Conservation (phyloP, 2,888 invertebrate genomes). For the Saturnia japonica region DNA sequence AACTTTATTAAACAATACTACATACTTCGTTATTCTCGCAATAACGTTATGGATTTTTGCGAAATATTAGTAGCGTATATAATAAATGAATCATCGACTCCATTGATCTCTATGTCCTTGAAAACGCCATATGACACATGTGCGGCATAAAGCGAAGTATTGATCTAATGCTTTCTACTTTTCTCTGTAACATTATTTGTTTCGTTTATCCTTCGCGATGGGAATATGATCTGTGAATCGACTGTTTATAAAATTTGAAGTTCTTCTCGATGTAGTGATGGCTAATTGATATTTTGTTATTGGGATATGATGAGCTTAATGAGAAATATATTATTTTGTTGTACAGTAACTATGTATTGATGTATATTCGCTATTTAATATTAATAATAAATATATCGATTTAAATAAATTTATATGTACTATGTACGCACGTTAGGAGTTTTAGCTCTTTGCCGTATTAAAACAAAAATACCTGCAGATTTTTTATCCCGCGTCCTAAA, state of each 20-base stretch:
- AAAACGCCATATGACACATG: slow-evolving; percentile 73
- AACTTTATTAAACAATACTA: too few species aligned
- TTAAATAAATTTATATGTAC: too few species aligned
- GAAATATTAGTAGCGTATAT: background rate
- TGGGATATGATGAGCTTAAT: too few species aligned
- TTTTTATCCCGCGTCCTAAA: too few species aligned
- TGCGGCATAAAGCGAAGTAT: slow-evolving; percentile 78
- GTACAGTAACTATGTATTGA: too few species aligned
- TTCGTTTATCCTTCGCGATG: slow-evolving; percentile 31
- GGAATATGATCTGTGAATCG: slow-evolving; percentile 15
- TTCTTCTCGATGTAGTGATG: background rate
- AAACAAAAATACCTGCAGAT: too few species aligned
- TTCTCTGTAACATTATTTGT: slow-evolving; percentile 53
- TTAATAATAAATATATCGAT: too few species aligned
- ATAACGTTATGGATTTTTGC: background rate
- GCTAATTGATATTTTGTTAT: too few species aligned
- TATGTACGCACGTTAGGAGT: too few species aligned
- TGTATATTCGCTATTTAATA: too few species aligned
- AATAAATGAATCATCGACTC: slow-evolving; percentile 41
- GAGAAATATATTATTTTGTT: too few species aligned
- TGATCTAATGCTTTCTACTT: slow-evolving; percentile 73
- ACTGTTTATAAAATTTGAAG: slow-evolving; percentile 24
- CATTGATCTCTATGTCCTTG: slow-evolving; percentile 39
- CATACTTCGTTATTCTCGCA: background rate
- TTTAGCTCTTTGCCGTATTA: too few species aligned